These are phyloP conservation scores for Pelvicachromis taeniatus DNA, from an alignment of 2,113 vertebrate genomes.

Conservation along the genomic window DNA sequence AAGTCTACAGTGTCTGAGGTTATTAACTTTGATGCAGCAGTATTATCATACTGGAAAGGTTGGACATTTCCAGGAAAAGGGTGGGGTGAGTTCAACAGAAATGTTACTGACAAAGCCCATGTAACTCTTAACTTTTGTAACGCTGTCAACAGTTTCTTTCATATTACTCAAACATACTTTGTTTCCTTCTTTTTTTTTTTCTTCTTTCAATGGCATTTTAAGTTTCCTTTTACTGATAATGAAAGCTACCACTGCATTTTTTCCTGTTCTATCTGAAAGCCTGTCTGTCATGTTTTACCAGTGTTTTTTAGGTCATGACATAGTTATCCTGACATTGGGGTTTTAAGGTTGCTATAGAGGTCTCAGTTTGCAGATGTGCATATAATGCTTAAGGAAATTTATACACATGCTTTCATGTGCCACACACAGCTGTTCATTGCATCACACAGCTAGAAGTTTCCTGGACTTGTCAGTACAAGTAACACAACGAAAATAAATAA, in stretches of 20 bases:
- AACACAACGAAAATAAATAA: too few relatives aligned
- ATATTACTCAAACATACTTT: fast-evolving
- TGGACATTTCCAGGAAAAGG: neutral
- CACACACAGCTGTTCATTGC: neutral
- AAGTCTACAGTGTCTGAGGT: neutral
- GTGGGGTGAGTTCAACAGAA: neutral
- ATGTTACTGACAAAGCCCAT: neutral
- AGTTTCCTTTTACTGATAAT: neutral
- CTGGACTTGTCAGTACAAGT: neutral
- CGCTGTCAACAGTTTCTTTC: neutral
- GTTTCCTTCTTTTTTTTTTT: neutral
- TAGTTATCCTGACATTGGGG: neutral
- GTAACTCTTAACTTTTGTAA: neutral
- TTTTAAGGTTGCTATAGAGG: neutral
- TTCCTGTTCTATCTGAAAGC: neutral
- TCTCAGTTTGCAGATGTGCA: neutral
- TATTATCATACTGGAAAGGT: fast-evolving
- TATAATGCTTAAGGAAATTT: neutral
- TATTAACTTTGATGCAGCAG: neutral
- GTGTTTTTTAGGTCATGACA: neutral
- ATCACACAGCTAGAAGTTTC: neutral
- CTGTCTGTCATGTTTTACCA: neutral
- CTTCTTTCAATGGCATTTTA: neutral
- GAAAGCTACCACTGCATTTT: neutral
- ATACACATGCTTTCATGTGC: neutral